Evolutionary conservation across 2,113 vertebrate species (phyloP).

Genomic region (Notarius quadriscutis): DNA sequence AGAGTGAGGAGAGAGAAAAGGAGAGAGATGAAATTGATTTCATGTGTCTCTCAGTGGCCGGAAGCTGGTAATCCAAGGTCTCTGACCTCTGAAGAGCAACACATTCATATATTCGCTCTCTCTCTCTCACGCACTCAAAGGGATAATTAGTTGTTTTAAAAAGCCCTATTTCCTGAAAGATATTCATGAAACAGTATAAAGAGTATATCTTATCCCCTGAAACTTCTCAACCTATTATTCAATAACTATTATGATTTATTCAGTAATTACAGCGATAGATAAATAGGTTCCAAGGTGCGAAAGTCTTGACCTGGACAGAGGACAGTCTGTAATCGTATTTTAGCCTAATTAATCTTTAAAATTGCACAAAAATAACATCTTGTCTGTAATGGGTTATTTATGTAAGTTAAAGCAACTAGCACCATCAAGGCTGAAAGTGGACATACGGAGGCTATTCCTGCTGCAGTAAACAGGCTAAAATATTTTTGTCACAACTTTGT

Average conservation of each 20-base stretch:
- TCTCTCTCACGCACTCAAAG: not conserved
- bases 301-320: not conserved
- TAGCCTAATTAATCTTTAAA: not conserved
- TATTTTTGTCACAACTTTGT: not conserved
- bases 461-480: not conserved
- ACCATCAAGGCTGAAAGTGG: not conserved
- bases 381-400: not conserved
- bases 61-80: slow-evolving; percentile 55
- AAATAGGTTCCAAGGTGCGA: not conserved
- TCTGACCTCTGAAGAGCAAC: slow-evolving; percentile 49
- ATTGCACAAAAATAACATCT: not conserved
- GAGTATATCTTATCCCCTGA: not conserved
- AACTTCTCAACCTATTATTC: not conserved
- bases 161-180: not conserved
- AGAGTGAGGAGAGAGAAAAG: slow-evolving; percentile 39
- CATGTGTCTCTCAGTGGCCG: slow-evolving; percentile 56
- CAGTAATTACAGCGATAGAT: not conserved
- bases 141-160: not conserved
- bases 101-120: not conserved
- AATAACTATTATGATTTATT: not conserved
- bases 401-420: not conserved
- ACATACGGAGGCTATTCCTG: not conserved
- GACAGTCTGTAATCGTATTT: not conserved
- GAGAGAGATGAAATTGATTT: slow-evolving; percentile 57
- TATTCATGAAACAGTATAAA: not conserved